Evolutionary conservation across 2,113 vertebrate species (phyloP).

Genomic region (Uropsilus gracilis): DNA sequence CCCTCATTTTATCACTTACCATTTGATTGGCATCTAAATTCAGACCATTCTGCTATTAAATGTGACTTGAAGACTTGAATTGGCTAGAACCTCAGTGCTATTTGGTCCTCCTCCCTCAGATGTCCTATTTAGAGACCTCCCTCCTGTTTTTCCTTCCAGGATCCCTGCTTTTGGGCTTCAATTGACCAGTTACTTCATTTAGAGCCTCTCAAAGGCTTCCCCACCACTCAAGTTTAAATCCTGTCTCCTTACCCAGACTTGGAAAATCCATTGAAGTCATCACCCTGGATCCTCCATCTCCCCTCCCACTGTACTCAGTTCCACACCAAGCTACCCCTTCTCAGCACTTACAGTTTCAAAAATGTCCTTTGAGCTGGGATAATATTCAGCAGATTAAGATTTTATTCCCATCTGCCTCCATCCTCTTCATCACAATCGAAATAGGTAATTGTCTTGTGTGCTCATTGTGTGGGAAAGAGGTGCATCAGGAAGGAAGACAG

Average conservation of each 20-base stretch:
- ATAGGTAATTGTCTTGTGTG: no score
- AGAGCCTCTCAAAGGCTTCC: not conserved
- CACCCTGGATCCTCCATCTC: not conserved
- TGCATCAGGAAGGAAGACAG: not conserved
- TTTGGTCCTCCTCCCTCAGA: not conserved
- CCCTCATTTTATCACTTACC: not conserved
- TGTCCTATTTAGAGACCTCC: not conserved
- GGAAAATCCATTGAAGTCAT: not conserved
- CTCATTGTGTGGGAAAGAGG: not conserved
- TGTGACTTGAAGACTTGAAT: accelerated
- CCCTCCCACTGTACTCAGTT: not conserved
- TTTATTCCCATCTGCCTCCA: not conserved
- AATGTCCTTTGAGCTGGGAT: not conserved
- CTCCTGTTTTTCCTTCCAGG: not conserved
- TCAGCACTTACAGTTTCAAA: no score
- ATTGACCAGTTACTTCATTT: not conserved
- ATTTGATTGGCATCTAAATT: not conserved
- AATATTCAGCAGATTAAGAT: not conserved
- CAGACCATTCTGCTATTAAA: not conserved
- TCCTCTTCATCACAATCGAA: not conserved
- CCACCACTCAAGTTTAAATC: not conserved
- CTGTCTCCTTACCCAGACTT: not conserved
- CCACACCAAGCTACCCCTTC: not conserved
- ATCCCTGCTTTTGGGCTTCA: not conserved
- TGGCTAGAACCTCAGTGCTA: not conserved